Evolutionary conservation across 2,113 vertebrate genomes (phyloP).

Genomic region (Triplophysa tibetana): DNA sequence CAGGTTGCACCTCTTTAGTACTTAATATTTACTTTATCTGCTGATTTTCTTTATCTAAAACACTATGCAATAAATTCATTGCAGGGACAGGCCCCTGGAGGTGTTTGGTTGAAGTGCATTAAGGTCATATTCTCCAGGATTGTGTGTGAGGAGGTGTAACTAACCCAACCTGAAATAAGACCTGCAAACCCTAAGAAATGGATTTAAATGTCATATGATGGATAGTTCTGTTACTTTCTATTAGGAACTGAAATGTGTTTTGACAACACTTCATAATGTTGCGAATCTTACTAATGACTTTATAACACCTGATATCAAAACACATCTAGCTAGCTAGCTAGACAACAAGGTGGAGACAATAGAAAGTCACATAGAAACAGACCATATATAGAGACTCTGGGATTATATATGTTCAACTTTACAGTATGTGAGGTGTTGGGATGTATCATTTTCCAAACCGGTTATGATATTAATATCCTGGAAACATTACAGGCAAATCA

Average conservation of each 20-base stretch:
- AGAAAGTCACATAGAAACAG: too few species aligned
- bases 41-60: neutral
- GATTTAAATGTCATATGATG: neutral
- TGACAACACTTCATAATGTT: too few species aligned
- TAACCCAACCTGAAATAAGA: neutral
- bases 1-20: slow-evolving; percentile 5
- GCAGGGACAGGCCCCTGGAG: neutral
- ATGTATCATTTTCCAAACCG: too few species aligned
- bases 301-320: too few species aligned
- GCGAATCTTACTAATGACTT: too few species aligned
- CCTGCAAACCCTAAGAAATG: neutral
- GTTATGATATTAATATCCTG: too few species aligned
- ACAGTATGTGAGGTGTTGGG: too few species aligned
- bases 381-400: too few species aligned
- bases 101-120: neutral
- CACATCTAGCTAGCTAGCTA: too few species aligned
- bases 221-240: neutral
- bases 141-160: neutral
- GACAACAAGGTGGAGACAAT: too few species aligned
- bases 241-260: neutral
- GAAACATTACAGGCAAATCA: too few species aligned
- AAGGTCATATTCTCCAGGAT: neutral
- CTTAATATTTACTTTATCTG: neutral
- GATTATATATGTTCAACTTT: too few species aligned
- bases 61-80: neutral